Percentiles rank a stretch among this genome's conserved stretches.
Conservation (phyloP, 2,888 invertebrate species). For the Drosophila mimetica region DNA sequence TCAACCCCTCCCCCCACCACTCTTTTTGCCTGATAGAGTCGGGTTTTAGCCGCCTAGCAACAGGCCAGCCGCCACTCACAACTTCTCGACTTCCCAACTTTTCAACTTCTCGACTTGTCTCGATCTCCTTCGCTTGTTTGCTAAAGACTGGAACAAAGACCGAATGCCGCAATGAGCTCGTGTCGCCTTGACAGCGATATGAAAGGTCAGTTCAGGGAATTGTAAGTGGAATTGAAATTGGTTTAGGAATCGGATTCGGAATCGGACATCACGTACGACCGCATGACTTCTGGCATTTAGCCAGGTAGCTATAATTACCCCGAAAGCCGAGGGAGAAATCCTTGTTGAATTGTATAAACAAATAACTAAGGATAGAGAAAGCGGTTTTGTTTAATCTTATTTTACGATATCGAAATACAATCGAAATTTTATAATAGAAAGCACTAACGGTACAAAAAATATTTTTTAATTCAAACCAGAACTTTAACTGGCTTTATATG, state of each 20-base stretch:
- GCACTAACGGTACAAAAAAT: no score
- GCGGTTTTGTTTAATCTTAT: no score
- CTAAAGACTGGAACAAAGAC: conserved; percentile 12
- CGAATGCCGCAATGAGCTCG: conserved; percentile 25
- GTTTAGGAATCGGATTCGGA: neutral
- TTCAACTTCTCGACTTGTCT: conserved; percentile 18
- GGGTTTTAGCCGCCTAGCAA: conserved; percentile 42
- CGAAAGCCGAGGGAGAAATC: neutral
- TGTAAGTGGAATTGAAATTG: conserved; percentile 12
- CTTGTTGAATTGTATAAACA: neutral
- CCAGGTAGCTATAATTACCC: conserved; percentile 6
- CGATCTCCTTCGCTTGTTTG: conserved; percentile 8
- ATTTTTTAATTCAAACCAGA: no score
- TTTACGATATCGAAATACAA: no score
- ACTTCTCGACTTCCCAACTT: conserved; percentile 5
- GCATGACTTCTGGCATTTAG: conserved; percentile 1
- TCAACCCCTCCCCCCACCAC: conserved; percentile 5
- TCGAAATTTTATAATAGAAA: no score
- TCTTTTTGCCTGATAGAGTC: conserved; percentile 36
- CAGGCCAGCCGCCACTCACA: conserved; percentile 5
- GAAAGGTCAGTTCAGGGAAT: conserved; percentile 47
- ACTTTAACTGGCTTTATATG: neutral
- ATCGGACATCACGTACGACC: conserved; percentile 11
- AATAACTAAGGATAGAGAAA: no score
- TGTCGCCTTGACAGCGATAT: conserved; percentile 39